These are phyloP conservation scores for Butastur rufipennis DNA, from an alignment of 2,113 vertebrate genomes.

Conservation along the genomic window DNA sequence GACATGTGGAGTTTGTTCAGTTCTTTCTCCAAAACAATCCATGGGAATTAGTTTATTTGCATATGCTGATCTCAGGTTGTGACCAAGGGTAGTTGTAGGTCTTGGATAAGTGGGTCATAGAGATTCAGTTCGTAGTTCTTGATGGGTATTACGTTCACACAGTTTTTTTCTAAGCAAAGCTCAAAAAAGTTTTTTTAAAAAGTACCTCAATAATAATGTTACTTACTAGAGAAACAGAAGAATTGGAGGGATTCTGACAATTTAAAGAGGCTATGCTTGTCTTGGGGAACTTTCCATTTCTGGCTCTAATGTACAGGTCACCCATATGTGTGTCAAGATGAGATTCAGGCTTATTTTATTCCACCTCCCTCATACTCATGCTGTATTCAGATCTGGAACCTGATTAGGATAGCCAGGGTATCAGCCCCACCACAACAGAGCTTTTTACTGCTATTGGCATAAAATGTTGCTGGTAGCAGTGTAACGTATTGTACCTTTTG, in stretches of 20 bases:
- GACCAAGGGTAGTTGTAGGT: not conserved
- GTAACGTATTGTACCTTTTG: not conserved
- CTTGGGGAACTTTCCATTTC: not conserved
- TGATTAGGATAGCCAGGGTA: not conserved
- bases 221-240: not conserved
- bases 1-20: not conserved
- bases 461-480: not conserved
- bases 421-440: not conserved
- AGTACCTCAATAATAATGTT: not conserved
- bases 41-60: not conserved
- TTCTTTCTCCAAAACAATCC: not conserved
- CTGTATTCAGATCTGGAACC: not conserved
- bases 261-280: not conserved
- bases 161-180: not conserved
- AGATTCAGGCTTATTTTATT: not conserved
- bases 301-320: not conserved
- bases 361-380: not conserved
- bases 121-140: not conserved
- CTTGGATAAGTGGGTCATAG: not conserved
- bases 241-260: not conserved
- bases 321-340: not conserved
- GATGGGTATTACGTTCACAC: not conserved
- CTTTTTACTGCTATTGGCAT: not conserved
- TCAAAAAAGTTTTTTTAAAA: not conserved
- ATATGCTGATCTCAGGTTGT: not conserved